Conservation (phyloP, 2,797 vertebrate species). For the Discoglossus pictus region DNA sequence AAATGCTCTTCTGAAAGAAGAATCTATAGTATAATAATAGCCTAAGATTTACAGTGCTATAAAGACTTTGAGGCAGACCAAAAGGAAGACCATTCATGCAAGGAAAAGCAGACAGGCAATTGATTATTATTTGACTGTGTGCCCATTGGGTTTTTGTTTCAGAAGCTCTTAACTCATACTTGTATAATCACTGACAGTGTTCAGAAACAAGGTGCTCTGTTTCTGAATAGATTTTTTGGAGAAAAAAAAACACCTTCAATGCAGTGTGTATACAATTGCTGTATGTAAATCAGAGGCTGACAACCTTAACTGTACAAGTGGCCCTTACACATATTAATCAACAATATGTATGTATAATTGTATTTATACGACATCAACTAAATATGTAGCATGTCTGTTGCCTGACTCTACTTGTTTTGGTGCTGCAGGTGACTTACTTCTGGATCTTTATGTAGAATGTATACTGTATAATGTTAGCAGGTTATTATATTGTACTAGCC, state of each 20-base stretch:
- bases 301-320: no score
- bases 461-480: no score
- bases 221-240: slow-evolving; percentile 39
- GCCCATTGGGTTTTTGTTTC: slow-evolving; percentile 34
- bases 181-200: slow-evolving; percentile 37
- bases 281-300: not conserved
- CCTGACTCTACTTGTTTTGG: no score
- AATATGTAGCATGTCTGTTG: no score
- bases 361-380: no score
- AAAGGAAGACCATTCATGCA: slow-evolving; percentile 24
- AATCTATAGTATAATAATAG: slow-evolving; percentile 24
- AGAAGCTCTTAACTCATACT: slow-evolving; percentile 31
- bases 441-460: no score
- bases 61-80: slow-evolving; percentile 41
- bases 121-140: slow-evolving; percentile 43
- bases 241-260: slow-evolving; percentile 17
- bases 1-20: slow-evolving; percentile 20
- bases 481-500: no score
- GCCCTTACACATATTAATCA: no score
- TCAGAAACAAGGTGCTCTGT: slow-evolving; percentile 35
- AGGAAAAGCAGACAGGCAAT: slow-evolving; percentile 39
- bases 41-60: slow-evolving; percentile 13
- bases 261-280: not conserved
- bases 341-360: no score
- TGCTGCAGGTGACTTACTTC: no score